Base-by-base conservation (phyloP, 2,888 invertebrate species). In the Diaphora mendica region DNA sequence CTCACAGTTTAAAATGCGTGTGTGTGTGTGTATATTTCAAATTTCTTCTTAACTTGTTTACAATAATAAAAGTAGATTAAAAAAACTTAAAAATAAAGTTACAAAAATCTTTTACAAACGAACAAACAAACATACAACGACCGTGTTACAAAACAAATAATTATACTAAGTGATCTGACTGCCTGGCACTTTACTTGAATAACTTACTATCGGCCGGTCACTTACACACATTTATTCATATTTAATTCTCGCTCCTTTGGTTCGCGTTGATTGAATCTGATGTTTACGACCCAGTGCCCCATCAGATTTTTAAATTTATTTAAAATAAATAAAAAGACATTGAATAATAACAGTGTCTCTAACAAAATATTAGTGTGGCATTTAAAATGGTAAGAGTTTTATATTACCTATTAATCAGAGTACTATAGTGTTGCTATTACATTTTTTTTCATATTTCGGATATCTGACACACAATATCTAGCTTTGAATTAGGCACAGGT, bases 261-360 rank as follows among this genome's bases (percentile, higher is more conserved):
- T 78, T 82, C 80, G 74, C 80, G 80, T 82, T 89, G 85, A 89
- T 90, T 89, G 85, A 82, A 85, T 87, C 82, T 79, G 79, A 84
- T 86, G 62, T 72, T 85, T 79, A 77, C 82, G 74, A 71, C 55
- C 17, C 78, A 77, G 51, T 69, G 67, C 65, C 59, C 33, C 68
- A n/a, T n/a, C n/a, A n/a, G n/a, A n/a, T 66, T 79, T 82, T 77
- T 70, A 70, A 81, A 76, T 81, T 78, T 73, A 75, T 76, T 78
- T 69, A 68, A 78, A 79, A 78, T 76, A 79, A 73, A 82, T 80
- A 67, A 73, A 68, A 72, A 35, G n/a, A 76, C 76, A 79, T 74
- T 75, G 70, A 66, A 73, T 76, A 51, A 51, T 65, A 75, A 72
- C 65, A 44, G 55, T 75, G 77, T 77, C 79, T 64, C 79, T 64